Evolutionary conservation across 2,113 vertebrate species (phyloP).

Genomic region (Copsychus sechellarum): DNA sequence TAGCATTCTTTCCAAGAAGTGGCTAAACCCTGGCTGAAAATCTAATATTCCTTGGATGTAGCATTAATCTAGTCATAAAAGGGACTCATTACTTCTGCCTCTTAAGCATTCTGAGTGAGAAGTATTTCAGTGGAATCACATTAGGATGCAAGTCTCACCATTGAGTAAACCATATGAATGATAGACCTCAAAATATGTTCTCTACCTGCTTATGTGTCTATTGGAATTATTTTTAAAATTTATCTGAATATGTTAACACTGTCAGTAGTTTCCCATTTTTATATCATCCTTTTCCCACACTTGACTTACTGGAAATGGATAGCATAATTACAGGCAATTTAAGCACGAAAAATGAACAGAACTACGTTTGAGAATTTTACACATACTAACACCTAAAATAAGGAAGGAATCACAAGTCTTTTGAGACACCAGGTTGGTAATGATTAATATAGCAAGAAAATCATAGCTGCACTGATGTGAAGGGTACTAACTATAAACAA

Average conservation of each 20-base stretch:
- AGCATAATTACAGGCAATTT: not conserved
- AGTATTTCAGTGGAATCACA: not conserved
- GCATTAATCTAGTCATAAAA: not conserved
- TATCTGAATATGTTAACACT: not conserved
- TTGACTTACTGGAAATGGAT: not conserved
- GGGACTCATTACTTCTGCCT: not conserved
- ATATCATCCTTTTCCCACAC: not conserved
- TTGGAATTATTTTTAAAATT: not conserved
- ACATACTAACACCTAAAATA: not conserved
- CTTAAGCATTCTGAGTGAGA: fast-evolving
- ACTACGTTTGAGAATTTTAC: not conserved
- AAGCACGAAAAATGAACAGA: not conserved
- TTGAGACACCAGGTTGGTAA: not conserved
- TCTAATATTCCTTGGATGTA: not conserved
- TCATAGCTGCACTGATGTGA: not conserved
- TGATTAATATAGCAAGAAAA: not conserved
- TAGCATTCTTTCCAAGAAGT: not conserved
- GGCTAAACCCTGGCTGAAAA: not conserved
- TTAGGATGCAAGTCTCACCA: not conserved
- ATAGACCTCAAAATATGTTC: not conserved
- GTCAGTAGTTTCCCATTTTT: not conserved
- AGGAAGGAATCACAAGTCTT: not conserved
- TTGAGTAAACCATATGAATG: not conserved
- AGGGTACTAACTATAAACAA: not conserved
- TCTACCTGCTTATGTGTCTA: not conserved